A percentile compares a stretch with the other conserved stretches of the same genome.
Conservation (phyloP, 2,113 vertebrate genomes). For the Mugil cephalus region DNA sequence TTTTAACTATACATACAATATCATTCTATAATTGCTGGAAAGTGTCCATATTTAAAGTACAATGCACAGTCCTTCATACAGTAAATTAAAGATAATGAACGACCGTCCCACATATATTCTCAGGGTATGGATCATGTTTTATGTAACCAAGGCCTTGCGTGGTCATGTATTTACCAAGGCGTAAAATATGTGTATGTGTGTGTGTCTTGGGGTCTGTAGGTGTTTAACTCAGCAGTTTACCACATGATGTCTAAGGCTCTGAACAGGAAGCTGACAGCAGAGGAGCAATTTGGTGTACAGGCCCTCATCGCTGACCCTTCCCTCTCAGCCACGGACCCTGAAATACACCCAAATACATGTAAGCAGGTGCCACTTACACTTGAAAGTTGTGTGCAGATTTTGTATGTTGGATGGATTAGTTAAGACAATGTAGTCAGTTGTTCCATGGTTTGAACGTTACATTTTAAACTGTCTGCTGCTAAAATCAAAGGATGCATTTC, state of each 20-base stretch:
- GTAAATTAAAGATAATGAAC: too few species aligned
- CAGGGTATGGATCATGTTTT: too few species aligned
- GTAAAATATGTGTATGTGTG: neutral
- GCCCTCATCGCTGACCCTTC: constrained; percentile 82
- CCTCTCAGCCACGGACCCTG: constrained; percentile 4
- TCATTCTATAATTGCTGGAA: too few species aligned
- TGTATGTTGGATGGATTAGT: neutral
- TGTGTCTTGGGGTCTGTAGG: constrained; percentile 73
- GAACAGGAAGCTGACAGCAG: constrained; percentile 69
- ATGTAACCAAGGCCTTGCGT: too few species aligned
- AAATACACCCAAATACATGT: constrained; percentile 22
- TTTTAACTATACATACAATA: too few species aligned
- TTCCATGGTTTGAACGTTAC: neutral
- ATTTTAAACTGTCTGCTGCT: neutral
- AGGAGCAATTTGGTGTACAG: constrained; percentile 86
- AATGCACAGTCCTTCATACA: too few species aligned
- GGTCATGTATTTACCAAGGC: neutral
- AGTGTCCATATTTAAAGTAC: too few species aligned
- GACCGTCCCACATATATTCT: too few species aligned
- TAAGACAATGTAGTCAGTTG: neutral
- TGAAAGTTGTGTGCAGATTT: too few species aligned
- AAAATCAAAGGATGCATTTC: neutral
- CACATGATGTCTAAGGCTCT: constrained; percentile 82
- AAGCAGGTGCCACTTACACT: constrained; percentile 3
- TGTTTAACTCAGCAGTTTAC: constrained; percentile 88